These are phyloP conservation scores for Catharus bicknelli DNA, from an alignment of 2,113 vertebrate species.

Conservation along the genomic window DNA sequence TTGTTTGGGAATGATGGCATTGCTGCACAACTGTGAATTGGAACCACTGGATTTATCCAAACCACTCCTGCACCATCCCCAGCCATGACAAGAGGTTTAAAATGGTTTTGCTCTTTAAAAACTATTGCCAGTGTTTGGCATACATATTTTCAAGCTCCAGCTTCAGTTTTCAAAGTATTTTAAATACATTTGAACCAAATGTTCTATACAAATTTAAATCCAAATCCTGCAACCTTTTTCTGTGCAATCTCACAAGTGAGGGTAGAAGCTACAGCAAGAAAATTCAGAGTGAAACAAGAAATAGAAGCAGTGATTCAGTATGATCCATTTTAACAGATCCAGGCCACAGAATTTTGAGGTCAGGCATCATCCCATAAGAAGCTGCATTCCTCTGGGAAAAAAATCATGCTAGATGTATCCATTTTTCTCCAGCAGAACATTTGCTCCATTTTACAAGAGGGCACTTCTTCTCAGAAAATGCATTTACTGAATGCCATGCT, in stretches of 20 bases:
- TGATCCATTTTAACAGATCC: background rate
- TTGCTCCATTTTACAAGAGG: background rate
- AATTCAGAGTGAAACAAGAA: background rate
- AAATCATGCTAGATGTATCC: fast-evolving
- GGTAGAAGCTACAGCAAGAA: background rate
- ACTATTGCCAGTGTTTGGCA: background rate
- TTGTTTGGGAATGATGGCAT: background rate
- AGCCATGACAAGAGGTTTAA: background rate
- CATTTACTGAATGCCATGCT: background rate
- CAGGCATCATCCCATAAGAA: background rate
- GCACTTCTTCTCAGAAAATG: background rate
- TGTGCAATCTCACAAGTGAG: background rate
- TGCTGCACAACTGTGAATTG: background rate
- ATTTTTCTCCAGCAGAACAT: background rate
- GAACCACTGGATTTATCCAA: background rate
- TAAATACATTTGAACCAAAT: background rate
- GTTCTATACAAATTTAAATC: background rate
- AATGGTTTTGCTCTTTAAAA: background rate
- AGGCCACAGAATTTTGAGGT: background rate
- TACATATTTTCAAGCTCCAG: background rate
- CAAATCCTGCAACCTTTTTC: background rate
- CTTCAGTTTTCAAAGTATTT: background rate
- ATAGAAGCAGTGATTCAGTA: background rate
- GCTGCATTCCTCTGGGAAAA: background rate
- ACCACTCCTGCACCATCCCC: background rate